Evolutionary conservation across 1,140 invertebrate genomes (phyloP).

Genomic region (Plutomurus gul): DNA sequence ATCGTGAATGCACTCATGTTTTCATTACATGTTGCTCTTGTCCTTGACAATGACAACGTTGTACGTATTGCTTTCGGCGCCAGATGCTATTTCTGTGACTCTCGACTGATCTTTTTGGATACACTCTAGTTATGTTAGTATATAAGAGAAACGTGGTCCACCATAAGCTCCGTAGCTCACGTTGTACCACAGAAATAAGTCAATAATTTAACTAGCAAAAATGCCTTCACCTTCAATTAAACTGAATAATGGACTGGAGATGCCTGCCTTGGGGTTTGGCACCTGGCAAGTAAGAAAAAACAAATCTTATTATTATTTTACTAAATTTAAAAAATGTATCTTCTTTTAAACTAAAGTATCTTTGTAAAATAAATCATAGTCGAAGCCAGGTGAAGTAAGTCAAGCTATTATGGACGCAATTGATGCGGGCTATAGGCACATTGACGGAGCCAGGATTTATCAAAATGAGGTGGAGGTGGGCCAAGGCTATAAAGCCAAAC

Average conservation of each 20-base stretch:
- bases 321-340: not conserved
- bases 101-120: too few relatives aligned
- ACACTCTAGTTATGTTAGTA: too few relatives aligned
- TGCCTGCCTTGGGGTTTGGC: not conserved
- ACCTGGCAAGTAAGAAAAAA: not conserved
- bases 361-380: slow-evolving; percentile 59
- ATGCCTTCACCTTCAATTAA: too few relatives aligned
- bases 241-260: slow-evolving; percentile 54
- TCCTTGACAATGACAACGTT: too few relatives aligned
- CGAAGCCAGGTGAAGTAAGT: slow-evolving; percentile 66
- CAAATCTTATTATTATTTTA: not conserved
- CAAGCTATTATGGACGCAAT: slow-evolving; percentile 72
- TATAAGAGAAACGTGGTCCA: too few relatives aligned
- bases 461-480: slow-evolving; percentile 84
- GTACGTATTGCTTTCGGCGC: too few relatives aligned
- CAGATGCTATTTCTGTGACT: too few relatives aligned
- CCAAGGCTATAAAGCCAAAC: slow-evolving; percentile 71
- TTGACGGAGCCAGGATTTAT: slow-evolving; percentile 86
- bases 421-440: slow-evolving; percentile 81
- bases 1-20: too few relatives aligned
- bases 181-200: too few relatives aligned
- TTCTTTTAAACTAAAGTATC: not conserved
- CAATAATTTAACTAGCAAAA: too few relatives aligned
- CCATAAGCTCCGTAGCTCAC: too few relatives aligned
- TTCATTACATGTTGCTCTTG: too few relatives aligned